Evolutionary conservation across 2,113 vertebrate genomes (phyloP).

Genomic region (Fregata magnificens): DNA sequence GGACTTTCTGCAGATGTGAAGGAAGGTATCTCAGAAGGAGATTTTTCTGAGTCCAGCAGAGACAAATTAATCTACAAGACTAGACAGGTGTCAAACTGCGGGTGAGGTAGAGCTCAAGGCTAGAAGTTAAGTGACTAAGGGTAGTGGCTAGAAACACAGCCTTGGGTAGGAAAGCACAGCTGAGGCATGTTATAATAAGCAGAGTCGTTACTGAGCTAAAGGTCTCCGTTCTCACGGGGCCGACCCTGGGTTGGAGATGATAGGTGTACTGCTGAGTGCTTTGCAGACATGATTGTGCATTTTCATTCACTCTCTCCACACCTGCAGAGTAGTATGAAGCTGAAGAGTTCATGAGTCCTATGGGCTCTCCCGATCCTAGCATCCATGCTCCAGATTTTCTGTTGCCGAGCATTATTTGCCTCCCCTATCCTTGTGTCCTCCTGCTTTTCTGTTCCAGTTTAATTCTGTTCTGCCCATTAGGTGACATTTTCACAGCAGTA

Average conservation of each 20-base stretch:
- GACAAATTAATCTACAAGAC: slow-evolving; percentile 35
- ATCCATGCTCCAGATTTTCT: background rate
- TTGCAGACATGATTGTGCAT: background rate
- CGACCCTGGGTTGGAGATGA: background rate
- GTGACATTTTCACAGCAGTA: slow-evolving; percentile 41
- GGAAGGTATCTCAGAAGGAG: background rate
- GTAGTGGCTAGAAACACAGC: background rate
- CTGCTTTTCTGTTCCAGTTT: background rate
- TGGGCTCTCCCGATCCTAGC: background rate
- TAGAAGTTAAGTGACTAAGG: background rate
- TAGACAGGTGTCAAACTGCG: background rate
- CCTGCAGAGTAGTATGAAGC: background rate
- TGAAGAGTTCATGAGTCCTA: background rate
- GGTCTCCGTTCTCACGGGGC: background rate
- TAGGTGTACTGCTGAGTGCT: background rate
- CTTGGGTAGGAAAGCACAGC: background rate
- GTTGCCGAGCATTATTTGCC: background rate
- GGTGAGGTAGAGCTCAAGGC: background rate
- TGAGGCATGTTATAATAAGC: slow-evolving; percentile 26
- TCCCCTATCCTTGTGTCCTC: background rate
- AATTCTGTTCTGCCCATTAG: slow-evolving; percentile 25
- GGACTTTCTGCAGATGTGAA: background rate
- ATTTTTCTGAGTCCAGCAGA: slow-evolving; percentile 12
- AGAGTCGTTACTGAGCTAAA: slow-evolving; percentile 43
- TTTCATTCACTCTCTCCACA: slow-evolving; percentile 48